Evolutionary conservation across 2,113 vertebrate genomes (phyloP), one percentile per base, ranked within the genome.

Genomic region (Passer montanus): DNA sequence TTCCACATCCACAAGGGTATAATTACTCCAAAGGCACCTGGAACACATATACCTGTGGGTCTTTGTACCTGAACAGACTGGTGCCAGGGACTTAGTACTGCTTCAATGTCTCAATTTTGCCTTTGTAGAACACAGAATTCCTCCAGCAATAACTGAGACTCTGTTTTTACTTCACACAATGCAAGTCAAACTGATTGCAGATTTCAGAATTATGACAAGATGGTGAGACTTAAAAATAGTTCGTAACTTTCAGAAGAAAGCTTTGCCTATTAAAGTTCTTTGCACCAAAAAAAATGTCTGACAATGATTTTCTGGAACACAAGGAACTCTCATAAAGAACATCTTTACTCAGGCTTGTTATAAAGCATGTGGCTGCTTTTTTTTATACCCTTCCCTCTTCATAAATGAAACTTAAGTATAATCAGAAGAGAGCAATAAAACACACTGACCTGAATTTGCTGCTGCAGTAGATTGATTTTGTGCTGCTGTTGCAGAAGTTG

Each of bases 381-480:
- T 96, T 95, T 97, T 94, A 97, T 87, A 95, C 89, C 66, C 43
- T 96, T 97, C 87, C 64, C 53, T 92, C 89, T 95, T 89, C 94
- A 95, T 94, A 95, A 77, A 94, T 87, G 91, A 75, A 97, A 97
- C 77, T 84, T 94, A 97, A 97, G 78, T 68, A 94, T 96, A 96
- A 96, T 97, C 97, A 97, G 93, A 96, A 37, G 86, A 97, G 94
- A 96, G 92, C 94, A 97, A 98, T 98, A 98, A 98, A 98, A 97
- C 77, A 98, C 95, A 99, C 99, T 98, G 98, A 99, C 99, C 99
- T 99, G 99, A 98, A 99, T 99, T 98, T 99, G 99, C 98, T 99
- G 99, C 98, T 99, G 99, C 94, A 99, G 98, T 97, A 99, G 99
- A 98, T 99, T 99, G 98, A 99, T 99, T 98, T 99, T 99, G 98